Evolutionary conservation across 2,797 vertebrate genomes (phyloP).

Genomic region (Enteromius radiatus): DNA sequence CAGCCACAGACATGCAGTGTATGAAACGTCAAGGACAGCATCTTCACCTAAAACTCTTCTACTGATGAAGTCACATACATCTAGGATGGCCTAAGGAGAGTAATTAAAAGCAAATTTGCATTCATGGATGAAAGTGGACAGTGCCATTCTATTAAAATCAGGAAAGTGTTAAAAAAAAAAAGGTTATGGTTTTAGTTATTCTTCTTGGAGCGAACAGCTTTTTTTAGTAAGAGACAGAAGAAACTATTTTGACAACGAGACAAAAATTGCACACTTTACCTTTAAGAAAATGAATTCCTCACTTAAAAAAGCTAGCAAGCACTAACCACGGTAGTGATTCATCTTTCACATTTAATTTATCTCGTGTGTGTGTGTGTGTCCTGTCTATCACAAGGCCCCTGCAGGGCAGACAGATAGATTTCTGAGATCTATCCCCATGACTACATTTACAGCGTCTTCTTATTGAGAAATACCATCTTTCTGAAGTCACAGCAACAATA

Average conservation of each 20-base stretch:
- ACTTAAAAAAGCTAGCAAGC: not conserved
- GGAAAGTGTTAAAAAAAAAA: not conserved
- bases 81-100: not conserved
- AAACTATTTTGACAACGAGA: not conserved
- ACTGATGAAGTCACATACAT: not conserved
- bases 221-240: not conserved
- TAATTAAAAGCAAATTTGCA: not conserved
- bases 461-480: conserved; percentile 74
- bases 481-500: conserved; percentile 68
- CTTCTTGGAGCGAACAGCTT: not conserved
- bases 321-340: not conserved
- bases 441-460: conserved; percentile 66
- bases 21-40: not conserved
- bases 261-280: not conserved
- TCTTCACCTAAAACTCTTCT: not conserved
- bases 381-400: conserved; percentile 47
- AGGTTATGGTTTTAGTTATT: not conserved
- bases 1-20: not conserved
- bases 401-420: conserved; percentile 61
- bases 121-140: not conserved
- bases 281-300: conserved; percentile 15
- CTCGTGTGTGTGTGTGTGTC: conserved; percentile 40
- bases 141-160: not conserved
- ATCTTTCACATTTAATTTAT: conserved; percentile 14
- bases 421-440: conserved; percentile 68